Conservation (phyloP, 1,140 invertebrate genomes). For the Bombus pyrosoma region DNA sequence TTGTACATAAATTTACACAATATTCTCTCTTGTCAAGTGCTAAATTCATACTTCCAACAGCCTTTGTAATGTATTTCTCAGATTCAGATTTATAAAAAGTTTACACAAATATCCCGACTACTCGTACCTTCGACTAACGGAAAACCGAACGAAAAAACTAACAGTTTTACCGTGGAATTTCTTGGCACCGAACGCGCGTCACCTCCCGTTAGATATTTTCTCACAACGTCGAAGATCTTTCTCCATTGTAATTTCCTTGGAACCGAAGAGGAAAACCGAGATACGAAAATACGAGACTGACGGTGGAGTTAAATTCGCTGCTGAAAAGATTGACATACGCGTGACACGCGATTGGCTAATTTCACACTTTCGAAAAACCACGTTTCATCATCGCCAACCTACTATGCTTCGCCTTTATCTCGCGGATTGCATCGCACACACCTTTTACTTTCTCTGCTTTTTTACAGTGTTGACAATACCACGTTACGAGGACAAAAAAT, state of each 20-base stretch:
- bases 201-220: no score
- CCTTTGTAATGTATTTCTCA: background rate
- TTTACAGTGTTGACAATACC: background rate
- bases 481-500: background rate
- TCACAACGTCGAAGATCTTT: no score
- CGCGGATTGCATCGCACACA: no score
- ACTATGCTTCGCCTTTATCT: background rate
- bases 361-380: background rate
- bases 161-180: no score
- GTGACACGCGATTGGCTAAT: background rate
- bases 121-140: background rate
- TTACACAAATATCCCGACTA: background rate
- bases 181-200: no score
- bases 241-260: no score
- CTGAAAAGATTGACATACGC: no score
- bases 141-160: background rate
- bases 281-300: no score
- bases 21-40: background rate
- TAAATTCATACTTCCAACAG: background rate
- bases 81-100: background rate
- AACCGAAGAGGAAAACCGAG: no score
- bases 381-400: background rate
- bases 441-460: background rate
- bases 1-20: no score
- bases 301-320: no score